Conservation (phyloP, 2,888 invertebrate genomes). For the Tromatobia lineatoria region DNA sequence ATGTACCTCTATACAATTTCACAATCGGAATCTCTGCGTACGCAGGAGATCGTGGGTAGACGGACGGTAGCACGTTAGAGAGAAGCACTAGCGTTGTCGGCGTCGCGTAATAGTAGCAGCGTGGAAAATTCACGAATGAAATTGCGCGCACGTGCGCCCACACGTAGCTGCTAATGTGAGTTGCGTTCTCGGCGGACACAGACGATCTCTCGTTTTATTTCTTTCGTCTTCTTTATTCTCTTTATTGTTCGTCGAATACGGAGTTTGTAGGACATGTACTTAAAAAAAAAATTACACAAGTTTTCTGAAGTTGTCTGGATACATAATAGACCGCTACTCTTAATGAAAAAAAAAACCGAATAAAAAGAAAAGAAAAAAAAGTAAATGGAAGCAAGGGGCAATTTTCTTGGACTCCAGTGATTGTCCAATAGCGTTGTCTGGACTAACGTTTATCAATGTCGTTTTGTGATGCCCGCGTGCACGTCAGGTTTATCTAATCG, state of each 20-base stretch:
- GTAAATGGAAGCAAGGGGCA: background rate
- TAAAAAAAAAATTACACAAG: background rate
- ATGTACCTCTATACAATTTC: background rate
- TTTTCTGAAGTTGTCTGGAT: background rate
- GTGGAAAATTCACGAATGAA: slow-evolving; percentile 56
- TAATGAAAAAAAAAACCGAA: background rate
- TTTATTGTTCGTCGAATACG: background rate
- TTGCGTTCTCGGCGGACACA: background rate
- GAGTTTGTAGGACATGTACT: background rate
- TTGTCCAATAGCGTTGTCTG: slow-evolving; percentile 27
- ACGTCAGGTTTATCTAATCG: slow-evolving; percentile 57
- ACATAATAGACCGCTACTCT: background rate
- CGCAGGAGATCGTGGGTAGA: slow-evolving; percentile 20
- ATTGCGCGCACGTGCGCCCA: slow-evolving; percentile 59
- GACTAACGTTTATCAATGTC: slow-evolving; percentile 31
- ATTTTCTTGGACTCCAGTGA: slow-evolving; percentile 14
- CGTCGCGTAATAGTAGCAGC: slow-evolving; percentile 30
- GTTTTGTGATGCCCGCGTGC: slow-evolving; percentile 24
- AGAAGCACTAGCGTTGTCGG: slow-evolving; percentile 5
- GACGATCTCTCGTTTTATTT: slow-evolving; percentile 6
- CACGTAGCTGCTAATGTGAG: slow-evolving; percentile 6
- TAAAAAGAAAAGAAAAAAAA: background rate
- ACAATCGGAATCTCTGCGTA: slow-evolving; percentile 2
- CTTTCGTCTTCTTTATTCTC: background rate
- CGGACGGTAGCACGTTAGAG: slow-evolving; percentile 4